Conservation (phyloP, 2,888 invertebrate species). For the Gymnosoma rotundatum region DNA sequence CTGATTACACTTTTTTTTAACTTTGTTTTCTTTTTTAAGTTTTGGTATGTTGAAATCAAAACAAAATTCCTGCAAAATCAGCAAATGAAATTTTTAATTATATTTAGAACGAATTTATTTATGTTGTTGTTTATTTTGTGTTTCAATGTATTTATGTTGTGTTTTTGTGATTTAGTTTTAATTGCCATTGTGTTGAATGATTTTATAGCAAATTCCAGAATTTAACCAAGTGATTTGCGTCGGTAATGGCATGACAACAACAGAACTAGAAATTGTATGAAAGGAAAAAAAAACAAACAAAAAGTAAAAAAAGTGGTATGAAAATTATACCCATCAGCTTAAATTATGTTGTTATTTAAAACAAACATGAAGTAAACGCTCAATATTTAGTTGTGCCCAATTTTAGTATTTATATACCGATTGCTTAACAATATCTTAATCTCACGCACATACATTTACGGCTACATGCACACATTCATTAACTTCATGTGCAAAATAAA, state of each 20-base stretch:
- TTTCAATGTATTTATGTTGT: constrained; percentile 3
- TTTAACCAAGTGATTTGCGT: constrained; percentile 9
- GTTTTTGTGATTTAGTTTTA: constrained; percentile 20
- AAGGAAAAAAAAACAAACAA: neutral
- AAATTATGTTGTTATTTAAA: too few species aligned
- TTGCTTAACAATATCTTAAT: too few species aligned
- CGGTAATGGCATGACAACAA: neutral
- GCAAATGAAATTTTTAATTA: constrained; percentile 44
- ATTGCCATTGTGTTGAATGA: constrained; percentile 59
- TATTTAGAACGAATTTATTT: constrained; percentile 46
- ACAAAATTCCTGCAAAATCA: constrained; percentile 67
- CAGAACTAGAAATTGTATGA: neutral
- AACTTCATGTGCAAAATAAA: too few species aligned
- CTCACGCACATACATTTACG: too few species aligned
- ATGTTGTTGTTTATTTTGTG: neutral
- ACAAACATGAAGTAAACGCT: too few species aligned
- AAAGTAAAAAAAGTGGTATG: neutral
- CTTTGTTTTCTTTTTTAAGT: too few species aligned
- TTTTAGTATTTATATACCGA: too few species aligned
- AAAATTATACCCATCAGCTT: neutral
- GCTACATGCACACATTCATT: too few species aligned
- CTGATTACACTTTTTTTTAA: neutral
- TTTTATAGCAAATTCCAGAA: constrained; percentile 63
- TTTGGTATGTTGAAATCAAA: constrained; percentile 65
- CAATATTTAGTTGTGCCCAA: too few species aligned